Conservation (phyloP, 2,888 invertebrate genomes). For the Galerucella calmariensis region DNA sequence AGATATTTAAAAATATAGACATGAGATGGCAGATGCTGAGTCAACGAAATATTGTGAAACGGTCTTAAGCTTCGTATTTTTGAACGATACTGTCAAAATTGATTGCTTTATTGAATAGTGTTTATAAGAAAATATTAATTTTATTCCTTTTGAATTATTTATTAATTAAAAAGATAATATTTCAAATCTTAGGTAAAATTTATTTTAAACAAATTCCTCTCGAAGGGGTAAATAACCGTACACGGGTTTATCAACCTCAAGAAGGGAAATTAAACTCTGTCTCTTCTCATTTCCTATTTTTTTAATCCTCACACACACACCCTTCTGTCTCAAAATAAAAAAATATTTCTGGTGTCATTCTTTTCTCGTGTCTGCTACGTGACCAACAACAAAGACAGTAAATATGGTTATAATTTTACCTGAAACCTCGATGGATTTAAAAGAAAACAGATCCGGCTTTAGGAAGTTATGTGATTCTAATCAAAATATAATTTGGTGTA, state of each 20-base stretch:
- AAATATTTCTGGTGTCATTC: slow-evolving; percentile 25
- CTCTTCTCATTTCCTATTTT: slow-evolving; percentile 27
- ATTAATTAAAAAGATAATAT: no score
- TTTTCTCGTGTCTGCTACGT: slow-evolving; percentile 23
- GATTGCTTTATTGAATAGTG: no score
- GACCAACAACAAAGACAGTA: slow-evolving; percentile 25
- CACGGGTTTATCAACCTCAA: slow-evolving; percentile 6
- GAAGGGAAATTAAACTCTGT: slow-evolving; percentile 16
- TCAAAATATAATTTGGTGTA: neutral
- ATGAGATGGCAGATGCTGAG: no score
- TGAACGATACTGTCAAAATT: no score
- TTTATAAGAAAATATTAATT: no score
- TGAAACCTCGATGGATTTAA: slow-evolving; percentile 22
- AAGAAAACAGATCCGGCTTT: neutral
- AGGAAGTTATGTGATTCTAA: neutral
- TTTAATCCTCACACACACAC: slow-evolving; percentile 11
- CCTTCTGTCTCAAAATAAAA: slow-evolving; percentile 24
- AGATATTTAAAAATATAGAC: no score
- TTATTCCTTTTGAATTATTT: no score
- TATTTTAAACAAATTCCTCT: neutral
- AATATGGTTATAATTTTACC: slow-evolving; percentile 34
- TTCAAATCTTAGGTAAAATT: neutral
- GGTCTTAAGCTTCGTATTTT: no score
- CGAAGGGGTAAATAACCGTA: slow-evolving; percentile 1
- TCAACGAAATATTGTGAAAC: no score